These are phyloP conservation scores for Melanerpes formicivorus DNA, from an alignment of 2,113 vertebrate species.

Conservation along the genomic window DNA sequence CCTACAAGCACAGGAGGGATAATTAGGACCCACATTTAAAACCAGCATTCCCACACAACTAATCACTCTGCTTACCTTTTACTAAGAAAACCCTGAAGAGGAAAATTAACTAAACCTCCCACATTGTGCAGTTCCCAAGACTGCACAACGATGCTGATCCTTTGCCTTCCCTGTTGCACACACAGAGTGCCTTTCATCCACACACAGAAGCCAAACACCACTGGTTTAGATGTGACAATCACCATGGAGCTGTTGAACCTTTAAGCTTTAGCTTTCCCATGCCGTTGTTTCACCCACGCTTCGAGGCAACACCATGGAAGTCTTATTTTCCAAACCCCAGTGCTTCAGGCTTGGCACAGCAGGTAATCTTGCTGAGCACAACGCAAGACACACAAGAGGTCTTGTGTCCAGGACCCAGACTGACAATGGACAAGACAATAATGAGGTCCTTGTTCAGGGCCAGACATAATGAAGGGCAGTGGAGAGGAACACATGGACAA, in stretches of 20 bases:
- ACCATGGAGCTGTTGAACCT: background rate
- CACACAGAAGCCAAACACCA: background rate
- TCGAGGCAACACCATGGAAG: background rate
- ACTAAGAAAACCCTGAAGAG: background rate
- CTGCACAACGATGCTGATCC: background rate
- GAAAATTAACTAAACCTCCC: background rate
- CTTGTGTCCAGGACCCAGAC: background rate
- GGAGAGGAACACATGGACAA: background rate
- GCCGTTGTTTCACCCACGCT: background rate
- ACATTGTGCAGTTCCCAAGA: background rate
- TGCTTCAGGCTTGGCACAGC: background rate
- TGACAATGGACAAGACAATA: background rate
- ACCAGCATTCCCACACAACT: background rate
- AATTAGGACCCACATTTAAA: background rate
- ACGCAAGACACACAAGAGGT: background rate
- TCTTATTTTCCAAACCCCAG: background rate
- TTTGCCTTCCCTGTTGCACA: background rate
- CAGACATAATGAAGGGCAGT: rapidly evolving
- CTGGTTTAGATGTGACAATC: background rate
- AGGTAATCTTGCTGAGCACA: background rate
- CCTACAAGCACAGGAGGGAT: background rate
- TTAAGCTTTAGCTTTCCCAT: background rate
- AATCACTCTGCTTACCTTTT: background rate
- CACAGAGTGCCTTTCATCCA: background rate
- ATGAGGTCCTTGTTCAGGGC: background rate